Conservation (phyloP, 1,140 invertebrate species). For the Battus philenor region DNA sequence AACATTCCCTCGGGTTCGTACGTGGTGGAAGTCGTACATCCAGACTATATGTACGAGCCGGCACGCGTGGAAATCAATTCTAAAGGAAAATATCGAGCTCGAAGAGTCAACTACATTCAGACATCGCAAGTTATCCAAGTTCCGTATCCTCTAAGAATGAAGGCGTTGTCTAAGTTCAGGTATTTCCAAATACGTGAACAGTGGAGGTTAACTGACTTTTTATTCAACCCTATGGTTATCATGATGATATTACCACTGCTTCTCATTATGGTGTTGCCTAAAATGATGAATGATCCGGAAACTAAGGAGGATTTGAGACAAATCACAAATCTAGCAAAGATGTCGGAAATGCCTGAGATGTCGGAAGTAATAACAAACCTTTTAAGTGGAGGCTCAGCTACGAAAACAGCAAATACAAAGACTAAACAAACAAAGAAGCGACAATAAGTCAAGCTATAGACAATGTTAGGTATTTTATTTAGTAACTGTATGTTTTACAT, state of each 20-base stretch:
- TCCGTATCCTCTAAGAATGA: constrained; percentile 93
- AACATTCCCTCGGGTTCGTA: constrained; percentile 96
- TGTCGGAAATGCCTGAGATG: constrained; percentile 92
- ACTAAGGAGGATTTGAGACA: constrained; percentile 96
- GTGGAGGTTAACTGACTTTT: constrained; percentile 94
- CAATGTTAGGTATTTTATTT: neutral
- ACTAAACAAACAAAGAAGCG: constrained; percentile 83
- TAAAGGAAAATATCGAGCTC: constrained; percentile 96
- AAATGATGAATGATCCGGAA: constrained; percentile 98
- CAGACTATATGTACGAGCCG: constrained; percentile 94
- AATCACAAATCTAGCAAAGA: constrained; percentile 84
- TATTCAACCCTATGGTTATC: constrained; percentile 98
- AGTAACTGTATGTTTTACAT: constrained; percentile 5
- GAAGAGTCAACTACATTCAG: constrained; percentile 96
- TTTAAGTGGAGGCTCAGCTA: constrained; percentile 79
- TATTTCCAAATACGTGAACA: constrained; percentile 97
- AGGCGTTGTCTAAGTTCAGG: constrained; percentile 85
- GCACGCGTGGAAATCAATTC: constrained; percentile 96
- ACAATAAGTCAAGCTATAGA: constrained; percentile 62
- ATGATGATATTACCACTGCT: constrained; percentile 97
- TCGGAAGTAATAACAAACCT: constrained; percentile 92
- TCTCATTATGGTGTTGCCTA: constrained; percentile 94
- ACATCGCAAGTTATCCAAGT: constrained; percentile 91
- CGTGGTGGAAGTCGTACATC: constrained; percentile 94
- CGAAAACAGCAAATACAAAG: constrained; percentile 78